Evolutionary conservation across 2,113 vertebrate genomes (phyloP), one percentile per base, ranked within the genome.

Genomic region (Myrmecophaga tridactyla): DNA sequence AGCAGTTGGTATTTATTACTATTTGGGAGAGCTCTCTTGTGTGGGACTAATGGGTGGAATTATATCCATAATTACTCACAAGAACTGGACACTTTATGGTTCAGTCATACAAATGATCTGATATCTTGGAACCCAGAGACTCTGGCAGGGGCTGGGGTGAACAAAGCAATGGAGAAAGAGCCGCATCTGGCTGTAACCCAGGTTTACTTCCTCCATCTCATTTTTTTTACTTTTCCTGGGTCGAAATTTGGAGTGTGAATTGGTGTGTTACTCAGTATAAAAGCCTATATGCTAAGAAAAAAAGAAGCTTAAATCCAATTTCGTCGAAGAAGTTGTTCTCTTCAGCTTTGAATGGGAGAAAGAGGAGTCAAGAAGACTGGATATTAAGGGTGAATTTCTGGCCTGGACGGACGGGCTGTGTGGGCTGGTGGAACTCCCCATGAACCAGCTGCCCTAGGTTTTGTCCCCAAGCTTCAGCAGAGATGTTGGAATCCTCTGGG

Each of bases 1-100:
- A 92, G 80, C 78, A 96, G 89, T 94, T 97, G 96, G 86, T 95
- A 80, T 91, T 95, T 91, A 95, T 96, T 97, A 97, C 78, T 76
- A 4, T 75, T 70, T 89, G 82, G 93, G 63, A 14, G 13, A 91
- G 75, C 27, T 60, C 85, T 82, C 85, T 92, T 72, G 56, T 21
- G 6, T 78, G n/a, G 90, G 72, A 75, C 53, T 82, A 60, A 39
- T 58, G 85, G 81, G 63, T 60, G 48, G 94, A 80, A 90, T 95
- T 82, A 72, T 90, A 92, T 63, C 85, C 67, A n/a, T 87, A 75
- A 88, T 96, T 91, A 92, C 65, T 96, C 77, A 88, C 21, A 34
- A 10, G 14, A 58, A 75, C 72, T 21, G 67, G 73, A 82, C 34
- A 43, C 76, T n/a, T 18, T 87, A 11, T 65, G 69, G 53, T 15